Conservation (phyloP, 2,797 vertebrate species). For the Ctenochaetus hawaiiensis region DNA sequence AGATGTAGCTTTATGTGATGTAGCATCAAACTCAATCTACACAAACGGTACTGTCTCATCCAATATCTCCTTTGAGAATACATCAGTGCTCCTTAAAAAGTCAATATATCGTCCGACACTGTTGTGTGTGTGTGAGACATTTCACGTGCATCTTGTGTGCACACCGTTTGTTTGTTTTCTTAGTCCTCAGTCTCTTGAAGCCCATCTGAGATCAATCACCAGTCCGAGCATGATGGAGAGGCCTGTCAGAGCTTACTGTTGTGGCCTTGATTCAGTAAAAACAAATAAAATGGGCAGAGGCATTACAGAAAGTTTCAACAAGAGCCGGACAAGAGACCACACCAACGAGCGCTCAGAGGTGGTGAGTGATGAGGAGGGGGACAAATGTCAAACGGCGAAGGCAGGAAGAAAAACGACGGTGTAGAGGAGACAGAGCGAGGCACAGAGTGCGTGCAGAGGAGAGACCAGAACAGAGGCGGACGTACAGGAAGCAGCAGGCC, state of each 20-base stretch:
- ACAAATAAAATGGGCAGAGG: slow-evolving; percentile 76
- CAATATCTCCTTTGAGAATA: no score
- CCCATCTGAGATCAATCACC: slow-evolving; percentile 83
- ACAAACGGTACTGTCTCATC: no score
- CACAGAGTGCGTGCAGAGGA: slow-evolving; percentile 17
- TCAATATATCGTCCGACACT: no score
- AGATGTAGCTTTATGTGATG: no score
- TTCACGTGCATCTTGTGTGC: slow-evolving; percentile 5
- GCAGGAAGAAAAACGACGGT: slow-evolving; percentile 58
- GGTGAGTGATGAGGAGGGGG: slow-evolving; percentile 64
- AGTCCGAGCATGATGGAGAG: slow-evolving; percentile 80
- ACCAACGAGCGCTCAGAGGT: slow-evolving; percentile 43
- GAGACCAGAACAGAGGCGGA: slow-evolving; percentile 13
- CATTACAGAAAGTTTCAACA: slow-evolving; percentile 63
- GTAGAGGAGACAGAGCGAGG: slow-evolving; percentile 36
- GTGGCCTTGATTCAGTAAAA: slow-evolving; percentile 83
- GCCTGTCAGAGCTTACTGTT: slow-evolving; percentile 77
- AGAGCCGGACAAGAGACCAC: slow-evolving; percentile 64
- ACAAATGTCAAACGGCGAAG: slow-evolving; percentile 58
- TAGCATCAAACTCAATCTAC: no score
- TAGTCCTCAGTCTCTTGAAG: slow-evolving; percentile 72
- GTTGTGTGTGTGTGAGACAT: background rate
- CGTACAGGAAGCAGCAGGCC: slow-evolving; percentile 41
- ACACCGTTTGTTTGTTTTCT: slow-evolving; percentile 56
- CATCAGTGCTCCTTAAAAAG: no score